Evolutionary conservation across 2,113 vertebrate species (phyloP).

Genomic region (Cnemophilus loriae): DNA sequence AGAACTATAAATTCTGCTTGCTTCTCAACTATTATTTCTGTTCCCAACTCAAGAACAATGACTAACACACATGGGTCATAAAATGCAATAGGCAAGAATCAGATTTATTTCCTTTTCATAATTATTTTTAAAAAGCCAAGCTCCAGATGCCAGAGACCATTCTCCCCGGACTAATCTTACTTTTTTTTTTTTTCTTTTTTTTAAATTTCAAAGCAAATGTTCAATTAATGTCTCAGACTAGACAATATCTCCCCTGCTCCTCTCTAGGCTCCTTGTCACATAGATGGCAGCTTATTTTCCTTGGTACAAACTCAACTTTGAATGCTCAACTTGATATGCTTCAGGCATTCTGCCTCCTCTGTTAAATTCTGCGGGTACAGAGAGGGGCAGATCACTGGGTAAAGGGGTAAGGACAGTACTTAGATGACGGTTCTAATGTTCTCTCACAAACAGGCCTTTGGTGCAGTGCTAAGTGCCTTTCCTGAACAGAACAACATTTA

Average conservation of each 20-base stretch:
- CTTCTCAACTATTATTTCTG: not conserved
- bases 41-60: not conserved
- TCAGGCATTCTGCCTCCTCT: not conserved
- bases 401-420: not conserved
- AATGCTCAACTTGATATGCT: not conserved
- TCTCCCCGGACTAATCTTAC: not conserved
- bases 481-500: not conserved
- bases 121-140: not conserved
- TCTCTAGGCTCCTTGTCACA: not conserved
- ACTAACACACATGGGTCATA: not conserved
- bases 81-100: not conserved
- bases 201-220: not conserved
- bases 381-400: accelerated
- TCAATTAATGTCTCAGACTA: not conserved
- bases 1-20: slow-evolving; percentile 7
- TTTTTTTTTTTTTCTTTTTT: too few species aligned
- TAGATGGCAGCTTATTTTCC: not conserved
- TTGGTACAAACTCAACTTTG: not conserved
- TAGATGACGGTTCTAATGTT: not conserved
- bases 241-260: not conserved
- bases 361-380: not conserved
- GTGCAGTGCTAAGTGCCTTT: not conserved
- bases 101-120: not conserved
- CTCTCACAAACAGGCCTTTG: not conserved
- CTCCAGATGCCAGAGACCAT: not conserved